Evolutionary conservation across 2,113 vertebrate species (phyloP), one percentile per base, ranked within the genome.

Genomic region (Oceanites oceanicus): DNA sequence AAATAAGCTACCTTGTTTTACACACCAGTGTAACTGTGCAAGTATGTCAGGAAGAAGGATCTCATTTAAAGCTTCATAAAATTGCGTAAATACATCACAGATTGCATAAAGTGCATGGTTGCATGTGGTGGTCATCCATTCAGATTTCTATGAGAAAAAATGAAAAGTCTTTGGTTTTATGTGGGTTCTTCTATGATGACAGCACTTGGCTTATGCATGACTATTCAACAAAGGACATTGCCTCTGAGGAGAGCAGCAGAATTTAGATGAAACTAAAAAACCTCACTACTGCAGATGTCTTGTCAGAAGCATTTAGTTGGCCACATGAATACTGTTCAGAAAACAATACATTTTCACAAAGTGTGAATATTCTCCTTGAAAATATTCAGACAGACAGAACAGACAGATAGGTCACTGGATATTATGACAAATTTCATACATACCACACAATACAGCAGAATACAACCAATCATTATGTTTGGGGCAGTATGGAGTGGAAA

Each of bases 111-210:
- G 99, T 7, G 99, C 99, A 1, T 99, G 99, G 98, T 99, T 99
- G 95, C 99, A 99, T 2, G 99, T 99, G 8, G 99, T 99, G 10
- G 99, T 99, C 99, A 99, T 99, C 99, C 99, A 99, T 97, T 99
- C 99, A 0, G 99, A 99, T 97, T 99, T 99, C 99, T 99, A 94
- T 16, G 82, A 95, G 29, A 42, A 82, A 90, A 94, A 86, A 56
- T 34, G 66, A 75, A 11, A 77, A 93, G 19, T 22, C 53, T 94
- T 70, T 74, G 70, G 40, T 84, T 72, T 80, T 44, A 32, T 11
- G 9, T 16, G 49, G 18, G 18, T 30, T 30, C 10, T 44, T 47
- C 50, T 50, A 21, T 0, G 10, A 34, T 19, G 13, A 63, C 2
- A 74, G 25, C 15, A 68, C 13, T 53, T 49, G 15, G 59, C 14